These are phyloP conservation scores for Hylyphantes graminicola DNA, from an alignment of 1,140 invertebrate genomes.

Conservation along the genomic window DNA sequence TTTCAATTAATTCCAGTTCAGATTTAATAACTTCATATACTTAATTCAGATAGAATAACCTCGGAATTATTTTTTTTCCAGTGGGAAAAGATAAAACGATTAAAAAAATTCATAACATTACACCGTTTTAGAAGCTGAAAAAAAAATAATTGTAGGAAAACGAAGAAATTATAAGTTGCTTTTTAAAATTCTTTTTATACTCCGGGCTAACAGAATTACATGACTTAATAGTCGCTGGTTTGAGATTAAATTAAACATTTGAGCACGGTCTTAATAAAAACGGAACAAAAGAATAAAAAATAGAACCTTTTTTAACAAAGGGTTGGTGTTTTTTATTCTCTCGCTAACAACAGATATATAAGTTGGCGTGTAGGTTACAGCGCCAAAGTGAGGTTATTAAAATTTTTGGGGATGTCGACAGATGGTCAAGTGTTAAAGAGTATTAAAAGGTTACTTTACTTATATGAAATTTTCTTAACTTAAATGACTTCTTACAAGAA, in stretches of 20 bases:
- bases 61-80: conserved; percentile 38
- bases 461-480: too few species aligned
- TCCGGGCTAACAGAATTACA: conserved; percentile 45
- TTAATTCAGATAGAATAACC: conserved; percentile 54
- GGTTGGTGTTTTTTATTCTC: conserved; percentile 27
- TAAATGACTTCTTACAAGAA: too few species aligned
- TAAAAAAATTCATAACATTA: conserved; percentile 36
- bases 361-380: conserved; percentile 14
- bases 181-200: conserved; percentile 44
- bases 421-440: background rate
- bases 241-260: conserved; percentile 59
- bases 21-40: conserved; percentile 59
- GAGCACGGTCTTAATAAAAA: conserved; percentile 7
- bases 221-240: conserved; percentile 55
- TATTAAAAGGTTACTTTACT: too few species aligned
- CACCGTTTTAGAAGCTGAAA: conserved; percentile 10
- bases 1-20: conserved; percentile 58
- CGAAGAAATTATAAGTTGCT: conserved; percentile 51
- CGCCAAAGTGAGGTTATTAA: background rate
- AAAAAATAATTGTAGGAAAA: background rate
- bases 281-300: conserved; percentile 10
- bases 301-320: conserved; percentile 38
- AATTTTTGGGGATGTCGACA: background rate
- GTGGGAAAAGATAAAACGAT: conserved; percentile 10
- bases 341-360: conserved; percentile 40